Evolutionary conservation across 2,888 invertebrate species (phyloP).

Genomic region (Oligia fasciuncula): DNA sequence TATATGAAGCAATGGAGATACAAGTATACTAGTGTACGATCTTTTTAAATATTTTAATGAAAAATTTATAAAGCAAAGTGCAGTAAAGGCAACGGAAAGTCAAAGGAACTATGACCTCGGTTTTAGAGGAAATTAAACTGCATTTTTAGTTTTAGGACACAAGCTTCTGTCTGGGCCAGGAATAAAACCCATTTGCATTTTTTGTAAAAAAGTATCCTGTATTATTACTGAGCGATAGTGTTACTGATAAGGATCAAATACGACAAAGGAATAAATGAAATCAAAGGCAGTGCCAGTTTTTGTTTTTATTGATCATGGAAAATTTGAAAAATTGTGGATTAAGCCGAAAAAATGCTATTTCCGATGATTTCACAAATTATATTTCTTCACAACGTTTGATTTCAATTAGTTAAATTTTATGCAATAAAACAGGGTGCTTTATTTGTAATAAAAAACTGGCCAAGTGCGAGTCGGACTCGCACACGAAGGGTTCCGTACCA

Average conservation of each 20-base stretch:
- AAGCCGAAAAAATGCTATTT: no score
- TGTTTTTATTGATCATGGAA: not conserved
- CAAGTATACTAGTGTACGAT: not conserved
- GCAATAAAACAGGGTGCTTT: no score
- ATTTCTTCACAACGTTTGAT: not conserved
- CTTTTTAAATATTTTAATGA: not conserved
- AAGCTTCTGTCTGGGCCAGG: not conserved
- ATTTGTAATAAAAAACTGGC: not conserved
- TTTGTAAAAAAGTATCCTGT: not conserved
- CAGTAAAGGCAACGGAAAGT: not conserved
- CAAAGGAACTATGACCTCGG: not conserved
- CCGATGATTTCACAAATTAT: not conserved
- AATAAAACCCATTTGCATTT: no score
- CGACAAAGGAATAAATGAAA: not conserved
- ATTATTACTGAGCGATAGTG: not conserved
- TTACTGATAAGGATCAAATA: not conserved
- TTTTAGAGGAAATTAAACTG: not conserved
- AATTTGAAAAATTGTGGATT: not conserved
- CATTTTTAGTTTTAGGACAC: not conserved
- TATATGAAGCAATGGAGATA: constrained; percentile 3
- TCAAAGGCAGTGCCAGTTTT: not conserved
- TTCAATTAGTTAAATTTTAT: not conserved
- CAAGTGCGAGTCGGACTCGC: no score
- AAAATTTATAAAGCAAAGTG: not conserved
- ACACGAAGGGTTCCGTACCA: no score